Base-by-base conservation (phyloP, 2,113 vertebrate species). In the Hyla sarda region DNA sequence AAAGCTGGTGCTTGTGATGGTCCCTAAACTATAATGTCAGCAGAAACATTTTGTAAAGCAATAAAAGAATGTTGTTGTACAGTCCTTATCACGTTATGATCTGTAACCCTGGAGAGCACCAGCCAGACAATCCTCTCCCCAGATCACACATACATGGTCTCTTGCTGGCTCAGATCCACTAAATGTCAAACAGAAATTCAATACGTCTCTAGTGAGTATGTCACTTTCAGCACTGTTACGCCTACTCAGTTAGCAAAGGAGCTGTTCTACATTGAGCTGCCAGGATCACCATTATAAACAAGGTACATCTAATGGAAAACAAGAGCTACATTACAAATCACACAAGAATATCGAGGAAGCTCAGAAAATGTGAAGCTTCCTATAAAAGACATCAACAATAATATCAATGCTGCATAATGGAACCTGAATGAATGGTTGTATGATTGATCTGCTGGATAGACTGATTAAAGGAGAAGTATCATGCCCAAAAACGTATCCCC, bases 171-270 rank as follows among this genome's bases (percentile, higher is more conserved):
- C 32, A 65, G 17, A 84, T 56, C 58, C 73, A 84, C 74, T 77
- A 76, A 84, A 77, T 76, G 83, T 84, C 58, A 84, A 84, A 50
- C 56, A 58, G 75, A 84, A 84, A 84, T 65, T 84, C 83, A 84
- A 84, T 84, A 65, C 7, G 72, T 76, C 83, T 84, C 72, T n/a
- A 76, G 37, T 84, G 73, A 84, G 72, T 84, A 84, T 72, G 56
- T 65, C 72, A 76, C 83, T 84, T 84, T 84, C 82, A 84, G 25
- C 34, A 37, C 37, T 23, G 41, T 58, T 84, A 41, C 83, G 76
- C 54, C 71, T 76, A 48, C 72, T 84, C 83, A 50, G 8, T 84
- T 50, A 75, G 37, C 56, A 62, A 48, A 62, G 72, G 48, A 56
- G 45, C 25, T 84, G 21, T 60, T 75, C 58, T n/a, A 34, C 72